Base-by-base conservation (phyloP, 2,113 vertebrate species). In the Proteles cristata region DNA sequence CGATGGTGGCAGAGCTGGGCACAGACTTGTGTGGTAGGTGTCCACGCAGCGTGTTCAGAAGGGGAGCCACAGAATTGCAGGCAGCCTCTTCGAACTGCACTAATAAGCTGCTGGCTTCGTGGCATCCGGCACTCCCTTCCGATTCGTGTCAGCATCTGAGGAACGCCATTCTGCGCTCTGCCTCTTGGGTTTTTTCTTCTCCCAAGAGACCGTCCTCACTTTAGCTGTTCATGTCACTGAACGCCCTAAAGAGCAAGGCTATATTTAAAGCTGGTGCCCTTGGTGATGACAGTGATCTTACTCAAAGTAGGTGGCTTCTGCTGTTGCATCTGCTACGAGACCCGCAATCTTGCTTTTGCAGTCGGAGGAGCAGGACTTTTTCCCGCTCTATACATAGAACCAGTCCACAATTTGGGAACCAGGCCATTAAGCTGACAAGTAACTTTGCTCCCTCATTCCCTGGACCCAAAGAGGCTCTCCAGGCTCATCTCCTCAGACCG, bases 381-480 rank as follows among this genome's bases (percentile, higher is more conserved):
- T 35, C 19, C 19, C 2, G 16, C 45, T 94, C 35, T 5, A 4
- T 73, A 80, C 66, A 16, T 50, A 11, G 53, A 76, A 28, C 3
- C 58, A 58, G 53, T 93, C 83, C 92, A 90, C 92, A 31, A 95
- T 97, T 97, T 94, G 96, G 86, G 93, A 95, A 95, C 50, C 88
- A 65, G 92, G 89, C 93, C 96, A 79, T 97, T 97, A 96, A 96
- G 80, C 76, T 98, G 95, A 80, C 79, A 97, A 50, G 94, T 97
- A 76, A 65, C 95, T 94, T 85, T 90, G 31, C 88, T 58, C 87
- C 94, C 35, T n/a, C 88, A 23, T 53, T 11, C 55, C 0, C 73
- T 0, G 11, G 77, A 68, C 43, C 89, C 87, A 81, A 33, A 48
- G 94, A 68, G 16, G 73, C 35, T 97, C 93, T 94, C 61, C 68